A percentile compares a stretch with the other conserved stretches of the same genome.
Conservation (phyloP, 2,113 vertebrate species). For the Erpornis zantholeuca region DNA sequence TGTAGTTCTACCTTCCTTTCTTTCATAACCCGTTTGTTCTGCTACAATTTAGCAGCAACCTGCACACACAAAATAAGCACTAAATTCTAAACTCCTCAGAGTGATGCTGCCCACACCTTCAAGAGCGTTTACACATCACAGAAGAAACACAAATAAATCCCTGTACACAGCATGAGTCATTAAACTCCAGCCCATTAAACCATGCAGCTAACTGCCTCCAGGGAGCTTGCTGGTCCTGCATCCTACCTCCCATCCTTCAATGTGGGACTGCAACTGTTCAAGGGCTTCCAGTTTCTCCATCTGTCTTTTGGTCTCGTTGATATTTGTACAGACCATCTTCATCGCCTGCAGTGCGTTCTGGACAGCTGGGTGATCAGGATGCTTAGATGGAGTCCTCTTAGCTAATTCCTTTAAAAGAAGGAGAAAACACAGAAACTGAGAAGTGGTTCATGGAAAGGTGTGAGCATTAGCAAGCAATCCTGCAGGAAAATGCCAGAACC, state of each 20-base stretch:
- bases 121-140: background rate
- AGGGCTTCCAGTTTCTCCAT: conserved; percentile 98
- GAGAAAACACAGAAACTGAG: background rate
- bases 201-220: background rate
- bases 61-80: background rate
- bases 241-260: conserved; percentile 98
- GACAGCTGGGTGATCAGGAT: conserved; percentile 89
- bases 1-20: background rate
- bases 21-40: background rate
- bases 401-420: conserved; percentile 82
- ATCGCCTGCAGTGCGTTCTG: conserved; percentile 94
- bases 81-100: background rate
- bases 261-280: conserved; percentile 96
- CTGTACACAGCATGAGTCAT: background rate
- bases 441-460: background rate
- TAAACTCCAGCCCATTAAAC: background rate
- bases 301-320: conserved; percentile 98
- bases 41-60: background rate
- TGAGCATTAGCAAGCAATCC: background rate
- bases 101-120: background rate
- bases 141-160: background rate
- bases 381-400: conserved; percentile 94
- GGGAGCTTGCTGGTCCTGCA: background rate
- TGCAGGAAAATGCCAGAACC: background rate
- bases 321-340: conserved; percentile 97